phyloP scores from a whole-genome alignment of 2,888 invertebrate genomes.

The Thecophora atra region DNA sequence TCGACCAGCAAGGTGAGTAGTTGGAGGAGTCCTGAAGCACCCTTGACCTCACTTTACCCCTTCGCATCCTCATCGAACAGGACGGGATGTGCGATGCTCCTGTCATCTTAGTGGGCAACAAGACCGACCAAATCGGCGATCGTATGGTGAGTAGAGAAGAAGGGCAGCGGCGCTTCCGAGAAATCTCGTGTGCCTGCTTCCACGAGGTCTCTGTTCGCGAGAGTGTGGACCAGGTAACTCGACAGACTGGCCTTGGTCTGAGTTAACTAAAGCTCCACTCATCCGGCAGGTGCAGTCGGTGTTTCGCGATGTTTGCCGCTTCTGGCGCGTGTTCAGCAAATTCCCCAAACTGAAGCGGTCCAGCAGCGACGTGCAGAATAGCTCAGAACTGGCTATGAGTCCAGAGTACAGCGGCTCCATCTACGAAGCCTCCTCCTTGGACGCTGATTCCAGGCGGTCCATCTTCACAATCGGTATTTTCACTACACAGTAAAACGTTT shows the following conservation, averaged over 20 bases:
- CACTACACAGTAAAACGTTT: background rate
- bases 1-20: constrained; percentile 69
- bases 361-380: constrained; percentile 69
- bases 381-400: constrained; percentile 68
- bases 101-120: constrained; percentile 84
- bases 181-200: constrained; percentile 83
- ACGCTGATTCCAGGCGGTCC: constrained; percentile 57
- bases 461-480: constrained; percentile 60
- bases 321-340: constrained; percentile 78
- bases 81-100: constrained; percentile 75
- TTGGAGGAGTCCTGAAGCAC: background rate
- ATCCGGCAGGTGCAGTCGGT: constrained; percentile 75
- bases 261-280: background rate
- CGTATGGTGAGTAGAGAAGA: constrained; percentile 83
- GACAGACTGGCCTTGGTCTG: background rate
- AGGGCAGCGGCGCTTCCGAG: constrained; percentile 77
- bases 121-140: constrained; percentile 80
- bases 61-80: constrained; percentile 57
- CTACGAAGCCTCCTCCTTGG: constrained; percentile 62
- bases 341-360: constrained; percentile 73
- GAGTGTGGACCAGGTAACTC: constrained; percentile 79
- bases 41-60: background rate
- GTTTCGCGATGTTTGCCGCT: constrained; percentile 79
- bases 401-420: constrained; percentile 67
- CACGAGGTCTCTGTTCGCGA: constrained; percentile 88